These are phyloP conservation scores for Cyphomyrmex costatus DNA, from an alignment of 1,140 invertebrate genomes.

Conservation along the genomic window DNA sequence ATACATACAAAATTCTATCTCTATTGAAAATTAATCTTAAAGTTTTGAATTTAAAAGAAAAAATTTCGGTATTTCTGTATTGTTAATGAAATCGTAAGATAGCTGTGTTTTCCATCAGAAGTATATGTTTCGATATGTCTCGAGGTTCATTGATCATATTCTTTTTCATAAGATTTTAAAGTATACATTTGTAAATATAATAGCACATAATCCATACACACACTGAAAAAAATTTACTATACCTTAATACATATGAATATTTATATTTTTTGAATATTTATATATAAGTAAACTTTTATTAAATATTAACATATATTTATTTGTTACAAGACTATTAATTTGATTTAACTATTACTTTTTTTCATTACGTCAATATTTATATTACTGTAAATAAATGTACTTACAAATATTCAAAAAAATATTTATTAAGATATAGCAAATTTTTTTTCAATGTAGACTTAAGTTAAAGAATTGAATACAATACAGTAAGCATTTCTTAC, in stretches of 20 bases:
- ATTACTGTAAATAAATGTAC: too few relatives aligned
- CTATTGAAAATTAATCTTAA: background rate
- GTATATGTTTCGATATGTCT: background rate
- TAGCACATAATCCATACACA: background rate
- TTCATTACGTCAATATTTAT: too few relatives aligned
- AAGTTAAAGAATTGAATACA: background rate
- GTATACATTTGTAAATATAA: background rate
- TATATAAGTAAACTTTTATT: too few relatives aligned
- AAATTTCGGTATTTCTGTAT: background rate
- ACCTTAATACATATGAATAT: too few relatives aligned
- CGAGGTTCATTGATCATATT: background rate
- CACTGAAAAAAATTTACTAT: too few relatives aligned
- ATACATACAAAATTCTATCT: slow-evolving; percentile 7
- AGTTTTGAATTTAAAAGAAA: background rate
- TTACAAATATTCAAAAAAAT: too few relatives aligned
- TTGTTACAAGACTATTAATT: too few relatives aligned
- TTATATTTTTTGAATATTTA: too few relatives aligned
- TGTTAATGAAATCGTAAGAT: background rate
- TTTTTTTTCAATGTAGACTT: background rate
- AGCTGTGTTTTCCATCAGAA: background rate
- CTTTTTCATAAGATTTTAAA: background rate
- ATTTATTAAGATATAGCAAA: too few relatives aligned
- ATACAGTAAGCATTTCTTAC: background rate
- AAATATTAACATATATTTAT: too few relatives aligned
- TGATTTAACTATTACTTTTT: too few relatives aligned